These are phyloP conservation scores for Hydra vulgaris DNA, from an alignment of 30 jellyfish, hydroid and myxozoan genomes.

Conservation along the genomic window DNA sequence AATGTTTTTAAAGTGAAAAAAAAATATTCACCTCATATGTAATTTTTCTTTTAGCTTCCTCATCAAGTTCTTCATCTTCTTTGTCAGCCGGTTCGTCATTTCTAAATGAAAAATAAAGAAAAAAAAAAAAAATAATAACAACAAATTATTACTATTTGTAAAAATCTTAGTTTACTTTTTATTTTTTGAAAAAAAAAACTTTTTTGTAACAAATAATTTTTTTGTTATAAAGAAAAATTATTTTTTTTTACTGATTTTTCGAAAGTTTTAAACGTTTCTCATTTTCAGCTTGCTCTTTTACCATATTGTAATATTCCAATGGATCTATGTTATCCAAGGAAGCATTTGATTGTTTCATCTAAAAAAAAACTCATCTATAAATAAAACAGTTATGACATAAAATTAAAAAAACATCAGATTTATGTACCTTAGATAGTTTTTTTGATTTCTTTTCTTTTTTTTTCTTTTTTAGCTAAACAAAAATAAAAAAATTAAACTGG, in stretches of 20 bases:
- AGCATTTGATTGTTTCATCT: neutral
- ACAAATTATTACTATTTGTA: too few relatives aligned
- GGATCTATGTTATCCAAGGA: conserved; percentile 51
- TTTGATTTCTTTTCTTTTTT: neutral
- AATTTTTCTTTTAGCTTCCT: conserved; percentile 59
- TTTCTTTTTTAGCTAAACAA: neutral
- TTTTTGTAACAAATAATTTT: too few relatives aligned
- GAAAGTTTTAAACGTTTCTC: conserved; percentile 15
- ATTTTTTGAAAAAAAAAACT: neutral
- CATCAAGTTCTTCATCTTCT: conserved; percentile 39
- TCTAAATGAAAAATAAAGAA: neutral
- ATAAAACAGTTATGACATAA: too few relatives aligned
- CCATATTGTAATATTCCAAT: conserved; percentile 55
- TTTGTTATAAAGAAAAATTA: too few relatives aligned
- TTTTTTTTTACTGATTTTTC: neutral
- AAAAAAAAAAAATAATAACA: too few relatives aligned
- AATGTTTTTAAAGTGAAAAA: too few relatives aligned
- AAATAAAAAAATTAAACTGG: neutral
- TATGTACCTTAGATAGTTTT: neutral
- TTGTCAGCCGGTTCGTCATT: conserved; percentile 28
- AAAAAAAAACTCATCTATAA: too few relatives aligned
- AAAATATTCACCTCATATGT: conserved; percentile 60
- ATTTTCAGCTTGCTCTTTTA: conserved; percentile 32
- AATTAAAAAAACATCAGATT: neutral
- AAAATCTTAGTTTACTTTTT: too few relatives aligned